A percentile compares a stretch with the other conserved stretches of the same genome.
phyloP scores from a whole-genome alignment of 2,888 invertebrate species.

The Amphipyra tragopoginis region DNA sequence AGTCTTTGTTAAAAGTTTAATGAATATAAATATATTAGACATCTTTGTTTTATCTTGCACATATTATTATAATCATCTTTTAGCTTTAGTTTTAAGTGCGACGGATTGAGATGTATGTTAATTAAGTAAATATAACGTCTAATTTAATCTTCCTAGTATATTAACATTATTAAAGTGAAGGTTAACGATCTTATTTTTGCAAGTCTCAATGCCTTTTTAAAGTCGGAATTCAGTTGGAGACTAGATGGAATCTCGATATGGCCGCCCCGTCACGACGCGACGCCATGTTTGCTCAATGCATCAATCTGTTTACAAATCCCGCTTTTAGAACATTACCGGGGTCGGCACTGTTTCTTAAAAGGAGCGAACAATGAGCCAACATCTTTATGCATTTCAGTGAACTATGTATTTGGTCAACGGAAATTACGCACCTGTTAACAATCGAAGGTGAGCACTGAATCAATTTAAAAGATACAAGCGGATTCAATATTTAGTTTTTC shows the following conservation, averaged over 20 bases:
- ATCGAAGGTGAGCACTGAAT: neutral
- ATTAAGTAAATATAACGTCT: no score
- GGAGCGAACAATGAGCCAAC: neutral
- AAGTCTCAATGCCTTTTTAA: no score
- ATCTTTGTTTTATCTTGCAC: no score
- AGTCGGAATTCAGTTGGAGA: constrained; percentile 11
- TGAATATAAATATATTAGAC: no score
- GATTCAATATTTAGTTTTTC: no score
- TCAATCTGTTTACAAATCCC: constrained; percentile 14
- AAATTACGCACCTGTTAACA: neutral
- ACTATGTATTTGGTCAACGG: neutral
- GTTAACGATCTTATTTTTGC: no score
- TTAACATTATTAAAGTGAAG: no score
- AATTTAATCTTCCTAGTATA: no score
- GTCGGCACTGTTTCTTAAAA: constrained; percentile 7
- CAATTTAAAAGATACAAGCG: neutral
- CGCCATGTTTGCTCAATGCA: constrained; percentile 31
- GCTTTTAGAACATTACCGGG: constrained; percentile 25
- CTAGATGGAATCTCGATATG: constrained; percentile 1
- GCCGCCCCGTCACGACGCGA: neutral
- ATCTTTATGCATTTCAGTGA: neutral
- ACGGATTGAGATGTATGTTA: no score
- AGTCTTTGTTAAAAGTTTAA: no score
- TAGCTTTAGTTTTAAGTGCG: no score
- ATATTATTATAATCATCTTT: no score